phyloP scores from a whole-genome alignment of 2,797 vertebrate genomes.

The Diplodus puntazzo region DNA sequence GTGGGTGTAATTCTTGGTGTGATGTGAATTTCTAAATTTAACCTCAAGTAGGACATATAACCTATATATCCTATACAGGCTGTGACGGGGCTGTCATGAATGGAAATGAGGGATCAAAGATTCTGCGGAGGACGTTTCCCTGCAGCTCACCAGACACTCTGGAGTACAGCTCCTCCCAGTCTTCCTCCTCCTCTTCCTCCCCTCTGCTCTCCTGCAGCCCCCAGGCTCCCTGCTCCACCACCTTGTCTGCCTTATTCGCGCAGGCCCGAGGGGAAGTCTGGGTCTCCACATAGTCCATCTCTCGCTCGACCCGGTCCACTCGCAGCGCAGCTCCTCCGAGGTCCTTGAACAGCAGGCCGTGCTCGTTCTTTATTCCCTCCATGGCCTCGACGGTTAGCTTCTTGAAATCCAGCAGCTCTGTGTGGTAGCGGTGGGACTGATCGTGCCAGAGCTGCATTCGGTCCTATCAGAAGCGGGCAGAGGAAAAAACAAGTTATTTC shows the following conservation, averaged over 20 bases:
- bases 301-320: slow-evolving; percentile 90
- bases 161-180: slow-evolving; percentile 85
- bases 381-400: slow-evolving; percentile 89
- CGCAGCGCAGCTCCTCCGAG: slow-evolving; percentile 84
- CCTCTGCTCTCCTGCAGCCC: slow-evolving; percentile 59
- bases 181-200: slow-evolving; percentile 84
- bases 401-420: slow-evolving; percentile 92
- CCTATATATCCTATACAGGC: not conserved
- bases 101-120: slow-evolving; percentile 53
- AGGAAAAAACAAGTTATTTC: slow-evolving; percentile 4
- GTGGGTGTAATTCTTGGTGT: slow-evolving; percentile 14
- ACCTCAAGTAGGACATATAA: not conserved
- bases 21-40: slow-evolving; percentile 44
- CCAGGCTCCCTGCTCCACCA: slow-evolving; percentile 79
- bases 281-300: slow-evolving; percentile 93
- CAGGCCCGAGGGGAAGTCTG: slow-evolving; percentile 92
- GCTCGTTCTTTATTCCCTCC: slow-evolving; percentile 88
- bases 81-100: slow-evolving; percentile 29
- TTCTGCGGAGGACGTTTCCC: slow-evolving; percentile 15
- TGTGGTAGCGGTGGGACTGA: slow-evolving; percentile 90
- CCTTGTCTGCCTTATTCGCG: slow-evolving; percentile 87
- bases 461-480: slow-evolving; percentile 83
- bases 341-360: slow-evolving; percentile 84
- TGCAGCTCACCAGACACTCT: slow-evolving; percentile 88
- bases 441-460: slow-evolving; percentile 93